Percentiles rank a stretch among this genome's conserved stretches.
These are phyloP conservation scores for Scomber japonicus DNA, from an alignment of 2,113 vertebrate genomes.

Conservation along the genomic window DNA sequence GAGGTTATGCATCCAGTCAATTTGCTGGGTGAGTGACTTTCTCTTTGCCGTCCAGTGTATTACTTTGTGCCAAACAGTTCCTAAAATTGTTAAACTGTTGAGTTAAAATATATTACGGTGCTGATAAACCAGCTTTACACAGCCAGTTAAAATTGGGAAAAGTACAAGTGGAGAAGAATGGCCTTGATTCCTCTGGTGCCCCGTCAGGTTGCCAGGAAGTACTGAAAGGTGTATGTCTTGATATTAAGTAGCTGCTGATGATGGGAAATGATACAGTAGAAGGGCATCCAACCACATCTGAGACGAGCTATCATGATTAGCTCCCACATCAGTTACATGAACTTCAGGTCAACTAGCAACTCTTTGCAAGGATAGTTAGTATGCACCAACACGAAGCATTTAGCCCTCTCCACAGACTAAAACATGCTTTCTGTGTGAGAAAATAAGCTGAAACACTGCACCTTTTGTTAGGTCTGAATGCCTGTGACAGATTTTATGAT, in stretches of 20 bases:
- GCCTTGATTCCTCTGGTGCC: constrained; percentile 56
- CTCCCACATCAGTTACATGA: constrained; percentile 41
- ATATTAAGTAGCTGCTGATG: constrained; percentile 80
- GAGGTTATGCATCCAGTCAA: constrained; percentile 64
- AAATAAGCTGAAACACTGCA: not conserved
- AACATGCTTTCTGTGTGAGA: not conserved
- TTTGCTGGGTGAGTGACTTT: constrained; percentile 31
- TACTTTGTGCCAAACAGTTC: constrained; percentile 1
- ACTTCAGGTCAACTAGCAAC: constrained; percentile 27
- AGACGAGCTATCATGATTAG: constrained; percentile 58
- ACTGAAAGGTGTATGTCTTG: constrained; percentile 69
- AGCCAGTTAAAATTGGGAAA: not conserved
- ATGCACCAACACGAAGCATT: constrained; percentile 31
- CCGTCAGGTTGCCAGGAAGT: constrained; percentile 70
- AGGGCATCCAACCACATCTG: constrained; percentile 22
- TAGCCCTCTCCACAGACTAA: not conserved
- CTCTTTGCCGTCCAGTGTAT: constrained; percentile 14
- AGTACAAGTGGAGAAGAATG: constrained; percentile 29
- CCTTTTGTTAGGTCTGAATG: not conserved
- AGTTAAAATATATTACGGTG: constrained; percentile 14
- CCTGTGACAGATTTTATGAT: not conserved
- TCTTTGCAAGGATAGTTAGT: constrained; percentile 34
- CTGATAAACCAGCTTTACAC: too few species aligned
- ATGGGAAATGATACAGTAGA: constrained; percentile 68
- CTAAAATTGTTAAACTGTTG: constrained; percentile 11